Evolutionary conservation across 2,113 vertebrate genomes (phyloP).

Genomic region (Callospermophilus lateralis): DNA sequence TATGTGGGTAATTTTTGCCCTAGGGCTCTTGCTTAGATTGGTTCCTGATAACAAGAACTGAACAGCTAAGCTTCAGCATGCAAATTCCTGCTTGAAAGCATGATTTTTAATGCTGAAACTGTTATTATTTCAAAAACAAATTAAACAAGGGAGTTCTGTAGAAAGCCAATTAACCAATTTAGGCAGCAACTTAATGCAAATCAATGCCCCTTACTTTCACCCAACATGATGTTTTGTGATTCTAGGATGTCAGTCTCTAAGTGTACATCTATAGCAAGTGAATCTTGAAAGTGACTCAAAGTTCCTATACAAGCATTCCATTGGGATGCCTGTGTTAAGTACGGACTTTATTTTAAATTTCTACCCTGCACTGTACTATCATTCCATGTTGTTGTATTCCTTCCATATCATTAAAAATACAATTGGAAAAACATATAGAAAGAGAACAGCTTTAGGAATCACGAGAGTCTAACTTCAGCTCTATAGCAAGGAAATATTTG

Average conservation of each 20-base stretch:
- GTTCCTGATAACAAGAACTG: slow-evolving; percentile 50
- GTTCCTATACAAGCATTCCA: slow-evolving; percentile 44
- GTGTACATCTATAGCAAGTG: slow-evolving; percentile 21
- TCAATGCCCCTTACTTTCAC: slow-evolving; percentile 67
- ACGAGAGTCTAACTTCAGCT: not conserved
- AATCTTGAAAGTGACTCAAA: slow-evolving; percentile 44
- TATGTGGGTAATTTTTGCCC: slow-evolving; percentile 58
- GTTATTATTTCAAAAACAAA: slow-evolving; percentile 70
- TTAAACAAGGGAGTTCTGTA: slow-evolving; percentile 62
- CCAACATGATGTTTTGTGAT: slow-evolving; percentile 65
- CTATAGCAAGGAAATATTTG: not conserved
- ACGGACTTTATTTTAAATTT: slow-evolving; percentile 51
- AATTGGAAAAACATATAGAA: not conserved
- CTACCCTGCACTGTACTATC: fast-evolving
- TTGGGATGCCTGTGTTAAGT: not conserved
- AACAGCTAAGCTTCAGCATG: slow-evolving; percentile 62
- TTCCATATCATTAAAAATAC: slow-evolving; percentile 60
- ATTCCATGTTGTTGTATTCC: slow-evolving; percentile 1
- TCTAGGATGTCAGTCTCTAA: slow-evolving; percentile 67
- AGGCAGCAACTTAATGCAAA: slow-evolving; percentile 73
- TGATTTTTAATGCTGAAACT: slow-evolving; percentile 55
- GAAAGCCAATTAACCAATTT: slow-evolving; percentile 79
- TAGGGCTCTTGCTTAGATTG: slow-evolving; percentile 44
- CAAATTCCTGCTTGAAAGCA: slow-evolving; percentile 63
- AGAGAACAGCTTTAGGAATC: not conserved